A percentile compares a stretch with the other conserved stretches of the same genome.
Conservation (phyloP, 2,888 invertebrate species). For the Meteorus colon region DNA sequence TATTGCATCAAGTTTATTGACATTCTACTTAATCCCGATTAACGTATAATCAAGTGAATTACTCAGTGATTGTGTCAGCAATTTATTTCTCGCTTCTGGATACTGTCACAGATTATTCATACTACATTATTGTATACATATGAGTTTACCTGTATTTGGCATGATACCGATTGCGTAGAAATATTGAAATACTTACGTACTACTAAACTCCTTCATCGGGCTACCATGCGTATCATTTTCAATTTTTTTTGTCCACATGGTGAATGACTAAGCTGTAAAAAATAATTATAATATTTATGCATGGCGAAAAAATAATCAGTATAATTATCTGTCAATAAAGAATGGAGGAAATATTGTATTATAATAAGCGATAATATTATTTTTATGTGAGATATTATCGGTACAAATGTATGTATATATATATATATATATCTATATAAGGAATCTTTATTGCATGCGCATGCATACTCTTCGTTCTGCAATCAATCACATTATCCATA, state of each 20-base stretch:
- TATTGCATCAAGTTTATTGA: neutral
- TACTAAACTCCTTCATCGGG: slow-evolving; percentile 66
- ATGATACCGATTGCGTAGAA: slow-evolving; percentile 7
- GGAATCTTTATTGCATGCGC: neutral
- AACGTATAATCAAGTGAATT: neutral
- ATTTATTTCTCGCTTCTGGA: neutral
- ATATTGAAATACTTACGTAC: slow-evolving; percentile 61
- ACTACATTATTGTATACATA: neutral
- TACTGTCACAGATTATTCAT: neutral
- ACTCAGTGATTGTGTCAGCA: neutral
- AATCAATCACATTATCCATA: too few relatives aligned
- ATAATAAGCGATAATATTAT: slow-evolving; percentile 6
- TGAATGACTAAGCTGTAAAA: slow-evolving; percentile 51
- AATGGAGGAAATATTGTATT: neutral
- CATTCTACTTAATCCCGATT: neutral
- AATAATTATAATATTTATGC: neutral
- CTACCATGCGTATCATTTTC: slow-evolving; percentile 54
- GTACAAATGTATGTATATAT: neutral
- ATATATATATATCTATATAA: neutral
- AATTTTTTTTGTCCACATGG: slow-evolving; percentile 54
- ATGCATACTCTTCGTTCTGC: slow-evolving; percentile 4
- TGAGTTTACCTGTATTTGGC: neutral
- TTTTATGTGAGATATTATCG: slow-evolving; percentile 1
- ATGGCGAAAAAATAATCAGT: neutral
- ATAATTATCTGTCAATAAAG: neutral